Evolutionary conservation across 1,140 invertebrate species (phyloP).

Genomic region (Microvelia longipes): DNA sequence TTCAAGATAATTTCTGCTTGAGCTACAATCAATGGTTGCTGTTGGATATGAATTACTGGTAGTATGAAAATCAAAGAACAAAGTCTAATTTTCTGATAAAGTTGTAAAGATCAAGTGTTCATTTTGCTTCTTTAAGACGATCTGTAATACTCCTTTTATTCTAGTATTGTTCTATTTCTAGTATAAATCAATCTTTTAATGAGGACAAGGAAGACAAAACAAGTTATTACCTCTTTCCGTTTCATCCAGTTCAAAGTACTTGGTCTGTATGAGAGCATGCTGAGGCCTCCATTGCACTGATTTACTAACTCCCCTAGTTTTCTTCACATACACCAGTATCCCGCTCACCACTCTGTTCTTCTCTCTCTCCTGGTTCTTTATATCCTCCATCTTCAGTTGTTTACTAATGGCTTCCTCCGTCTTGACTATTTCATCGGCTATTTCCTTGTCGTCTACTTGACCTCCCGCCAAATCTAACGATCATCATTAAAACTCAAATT

Average conservation of each 20-base stretch:
- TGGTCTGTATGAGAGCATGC: slow-evolving; percentile 58
- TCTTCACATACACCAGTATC: slow-evolving; percentile 47
- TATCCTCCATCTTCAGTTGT: slow-evolving; percentile 18
- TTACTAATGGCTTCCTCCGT: slow-evolving; percentile 21
- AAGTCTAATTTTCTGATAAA: too few species aligned
- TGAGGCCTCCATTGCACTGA: slow-evolving; percentile 66
- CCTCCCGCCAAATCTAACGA: neutral
- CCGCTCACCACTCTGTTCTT: slow-evolving; percentile 36
- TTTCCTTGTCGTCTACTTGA: slow-evolving; percentile 12
- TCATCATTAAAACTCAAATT: too few species aligned
- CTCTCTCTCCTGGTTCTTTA: slow-evolving; percentile 19
- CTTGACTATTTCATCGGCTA: slow-evolving; percentile 20
- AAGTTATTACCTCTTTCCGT: slow-evolving; percentile 66
- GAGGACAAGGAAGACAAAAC: too few species aligned
- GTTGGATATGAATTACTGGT: too few species aligned
- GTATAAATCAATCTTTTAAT: too few species aligned
- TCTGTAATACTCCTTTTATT: too few species aligned
- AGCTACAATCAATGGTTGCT: too few species aligned
- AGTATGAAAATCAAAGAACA: too few species aligned
- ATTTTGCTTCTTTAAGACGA: too few species aligned
- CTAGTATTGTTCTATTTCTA: too few species aligned
- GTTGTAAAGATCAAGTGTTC: too few species aligned
- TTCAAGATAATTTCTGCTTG: too few species aligned
- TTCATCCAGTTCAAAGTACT: slow-evolving; percentile 85
- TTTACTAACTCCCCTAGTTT: slow-evolving; percentile 58